These are phyloP conservation scores for Macropus fuliginosus DNA, from an alignment of 2,797 vertebrate genomes.

Conservation along the genomic window DNA sequence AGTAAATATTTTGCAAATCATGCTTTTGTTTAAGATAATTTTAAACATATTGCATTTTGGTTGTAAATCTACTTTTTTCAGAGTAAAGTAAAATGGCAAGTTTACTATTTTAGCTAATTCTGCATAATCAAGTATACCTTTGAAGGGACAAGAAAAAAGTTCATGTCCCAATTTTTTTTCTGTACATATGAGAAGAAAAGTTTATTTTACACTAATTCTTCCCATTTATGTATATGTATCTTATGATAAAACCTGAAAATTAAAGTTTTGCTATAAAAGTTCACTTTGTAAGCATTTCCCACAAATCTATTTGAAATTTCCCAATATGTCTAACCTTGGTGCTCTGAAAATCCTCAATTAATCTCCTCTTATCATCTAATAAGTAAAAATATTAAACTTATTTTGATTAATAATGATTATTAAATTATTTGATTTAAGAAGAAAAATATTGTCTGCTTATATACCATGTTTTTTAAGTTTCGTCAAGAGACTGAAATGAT, in stretches of 20 bases:
- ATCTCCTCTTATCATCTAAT: slow-evolving; percentile 13
- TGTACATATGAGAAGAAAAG: not conserved
- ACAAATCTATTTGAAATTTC: not conserved
- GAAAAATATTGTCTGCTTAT: not conserved
- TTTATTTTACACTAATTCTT: slow-evolving; percentile 7
- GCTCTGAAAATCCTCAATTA: not conserved
- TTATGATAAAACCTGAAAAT: not conserved
- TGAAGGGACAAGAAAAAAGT: slow-evolving; percentile 5
- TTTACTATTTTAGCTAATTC: not conserved
- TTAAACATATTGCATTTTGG: not conserved
- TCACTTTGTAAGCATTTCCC: not conserved
- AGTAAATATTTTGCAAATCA: slow-evolving; percentile 1
- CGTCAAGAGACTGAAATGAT: not conserved
- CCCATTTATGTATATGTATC: not conserved
- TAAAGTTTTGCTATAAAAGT: not conserved
- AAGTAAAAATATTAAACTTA: not conserved
- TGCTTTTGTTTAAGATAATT: not conserved
- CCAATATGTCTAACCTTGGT: not conserved
- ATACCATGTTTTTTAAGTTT: not conserved
- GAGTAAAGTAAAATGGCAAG: not conserved
- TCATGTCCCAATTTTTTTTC: not conserved
- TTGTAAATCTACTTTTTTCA: slow-evolving; percentile 17
- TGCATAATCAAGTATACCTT: not conserved
- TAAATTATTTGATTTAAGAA: slow-evolving; percentile 35
- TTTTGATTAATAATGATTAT: slow-evolving; percentile 4